Conservation (phyloP, 35 echinoderm and acorn worm species). For the Heliocidaris erythrogramma region DNA sequence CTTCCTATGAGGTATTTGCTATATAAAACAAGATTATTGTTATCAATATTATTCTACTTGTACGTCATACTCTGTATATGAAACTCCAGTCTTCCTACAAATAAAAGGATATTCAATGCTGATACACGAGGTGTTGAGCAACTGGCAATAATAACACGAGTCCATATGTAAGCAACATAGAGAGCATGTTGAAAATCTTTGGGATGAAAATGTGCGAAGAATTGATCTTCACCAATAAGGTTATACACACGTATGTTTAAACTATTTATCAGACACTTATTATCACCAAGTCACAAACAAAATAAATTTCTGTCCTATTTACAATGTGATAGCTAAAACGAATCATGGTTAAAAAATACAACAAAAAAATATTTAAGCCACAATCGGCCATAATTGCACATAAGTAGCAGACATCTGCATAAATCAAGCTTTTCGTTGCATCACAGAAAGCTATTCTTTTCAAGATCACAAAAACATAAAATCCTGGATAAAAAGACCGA, state of each 20-base stretch:
- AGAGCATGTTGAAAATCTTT: neutral
- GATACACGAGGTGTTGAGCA: neutral
- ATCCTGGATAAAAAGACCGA: neutral
- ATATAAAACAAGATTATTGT: too few species aligned
- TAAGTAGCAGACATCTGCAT: constrained; percentile 19
- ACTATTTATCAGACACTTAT: neutral
- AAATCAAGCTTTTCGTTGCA: neutral
- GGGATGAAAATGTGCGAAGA: neutral
- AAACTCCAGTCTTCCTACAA: neutral
- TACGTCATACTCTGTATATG: neutral
- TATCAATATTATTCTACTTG: neutral
- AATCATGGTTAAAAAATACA: constrained; percentile 20
- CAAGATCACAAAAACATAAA: neutral
- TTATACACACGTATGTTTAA: neutral
- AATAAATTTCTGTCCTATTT: constrained; percentile 16
- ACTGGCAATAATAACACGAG: neutral
- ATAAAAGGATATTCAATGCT: too few species aligned
- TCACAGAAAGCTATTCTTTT: neutral
- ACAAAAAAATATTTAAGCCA: constrained; percentile 8
- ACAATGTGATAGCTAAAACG: neutral
- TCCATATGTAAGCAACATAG: neutral
- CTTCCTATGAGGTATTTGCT: too few species aligned
- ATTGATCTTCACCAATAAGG: neutral
- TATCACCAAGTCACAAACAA: constrained; percentile 14
- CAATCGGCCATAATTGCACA: constrained; percentile 40